Evolutionary conservation across 2,797 vertebrate species (phyloP).

Genomic region (Nyctibius grandis): DNA sequence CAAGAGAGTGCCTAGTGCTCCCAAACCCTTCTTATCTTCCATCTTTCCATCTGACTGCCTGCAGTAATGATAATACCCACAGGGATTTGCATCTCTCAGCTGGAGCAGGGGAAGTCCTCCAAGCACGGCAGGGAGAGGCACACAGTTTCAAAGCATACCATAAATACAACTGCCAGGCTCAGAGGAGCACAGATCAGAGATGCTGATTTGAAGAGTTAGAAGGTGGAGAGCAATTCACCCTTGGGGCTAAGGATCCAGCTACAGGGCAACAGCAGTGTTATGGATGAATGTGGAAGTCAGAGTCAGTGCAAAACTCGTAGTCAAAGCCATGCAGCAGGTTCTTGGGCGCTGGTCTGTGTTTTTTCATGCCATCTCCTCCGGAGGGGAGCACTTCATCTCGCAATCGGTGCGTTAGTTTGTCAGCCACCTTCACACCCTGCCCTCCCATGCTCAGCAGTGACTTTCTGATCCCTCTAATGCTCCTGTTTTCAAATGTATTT

Average conservation of each 20-base stretch:
- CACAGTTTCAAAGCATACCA: background rate
- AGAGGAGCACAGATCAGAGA: background rate
- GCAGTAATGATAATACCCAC: background rate
- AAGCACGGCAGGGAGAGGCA: background rate
- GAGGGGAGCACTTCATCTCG: background rate
- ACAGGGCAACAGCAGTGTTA: background rate
- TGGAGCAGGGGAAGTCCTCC: background rate
- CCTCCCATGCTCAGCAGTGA: background rate
- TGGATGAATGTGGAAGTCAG: background rate
- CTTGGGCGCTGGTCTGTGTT: background rate
- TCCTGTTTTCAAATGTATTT: slow-evolving; percentile 9
- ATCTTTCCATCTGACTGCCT: background rate
- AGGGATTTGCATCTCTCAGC: background rate
- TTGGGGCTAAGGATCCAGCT: background rate
- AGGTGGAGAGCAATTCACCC: background rate
- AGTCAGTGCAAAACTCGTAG: background rate
- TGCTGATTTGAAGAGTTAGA: background rate
- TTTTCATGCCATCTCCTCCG: background rate
- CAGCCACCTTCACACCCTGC: background rate
- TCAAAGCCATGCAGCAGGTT: background rate
- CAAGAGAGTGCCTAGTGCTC: background rate
- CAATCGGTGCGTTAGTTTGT: accelerated
- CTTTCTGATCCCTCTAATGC: slow-evolving; percentile 6
- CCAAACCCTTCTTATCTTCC: background rate
- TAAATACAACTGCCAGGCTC: background rate